phyloP scores from a whole-genome alignment of 2,888 invertebrate genomes.

The Corythucha ciliata region DNA sequence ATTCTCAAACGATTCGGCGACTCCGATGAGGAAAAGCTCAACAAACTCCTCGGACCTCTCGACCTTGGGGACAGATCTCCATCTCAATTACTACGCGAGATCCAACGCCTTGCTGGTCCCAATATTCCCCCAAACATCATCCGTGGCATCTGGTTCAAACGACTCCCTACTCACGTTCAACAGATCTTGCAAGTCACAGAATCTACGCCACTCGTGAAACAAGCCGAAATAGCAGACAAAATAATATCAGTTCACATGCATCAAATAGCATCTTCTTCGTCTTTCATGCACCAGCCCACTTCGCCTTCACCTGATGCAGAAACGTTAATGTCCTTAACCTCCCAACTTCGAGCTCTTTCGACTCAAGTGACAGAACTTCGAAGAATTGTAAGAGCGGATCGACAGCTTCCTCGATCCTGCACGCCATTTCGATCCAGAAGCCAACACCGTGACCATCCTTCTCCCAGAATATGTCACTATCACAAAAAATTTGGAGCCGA shows the following conservation, averaged over 20 bases:
- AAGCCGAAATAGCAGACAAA: constrained; percentile 15
- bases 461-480: background rate
- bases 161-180: constrained; percentile 2
- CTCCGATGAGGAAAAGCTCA: constrained; percentile 7
- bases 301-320: background rate
- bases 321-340: background rate
- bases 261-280: background rate
- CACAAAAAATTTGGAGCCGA: constrained; percentile 3
- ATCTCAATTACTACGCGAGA: constrained; percentile 10
- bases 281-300: background rate
- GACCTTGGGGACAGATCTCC: constrained; percentile 12
- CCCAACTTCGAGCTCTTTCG: background rate
- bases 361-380: no score
- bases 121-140: background rate
- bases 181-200: background rate
- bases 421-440: background rate
- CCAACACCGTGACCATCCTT: background rate
- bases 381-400: no score
- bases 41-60: no score
- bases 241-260: constrained; percentile 1
- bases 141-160: constrained; percentile 2
- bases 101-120: constrained; percentile 10
- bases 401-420: background rate
- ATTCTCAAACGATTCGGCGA: constrained; percentile 6
- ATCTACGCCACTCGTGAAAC: background rate